Evolutionary conservation across 2,113 vertebrate genomes (phyloP).

Genomic region (Accipiter cooperii): DNA sequence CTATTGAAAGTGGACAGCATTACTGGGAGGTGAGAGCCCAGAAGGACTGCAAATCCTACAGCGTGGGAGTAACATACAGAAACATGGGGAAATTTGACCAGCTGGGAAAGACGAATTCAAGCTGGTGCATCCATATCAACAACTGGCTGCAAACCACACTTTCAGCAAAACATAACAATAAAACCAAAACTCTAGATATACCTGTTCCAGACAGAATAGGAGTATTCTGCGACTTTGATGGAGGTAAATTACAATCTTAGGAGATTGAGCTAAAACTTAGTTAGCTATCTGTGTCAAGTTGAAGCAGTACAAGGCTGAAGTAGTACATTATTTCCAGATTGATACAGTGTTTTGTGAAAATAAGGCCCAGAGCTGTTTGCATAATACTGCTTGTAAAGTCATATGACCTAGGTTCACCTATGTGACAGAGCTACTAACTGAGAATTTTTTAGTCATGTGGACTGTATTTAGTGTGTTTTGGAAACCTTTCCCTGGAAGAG

Average conservation of each 20-base stretch:
- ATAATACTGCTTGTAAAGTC: neutral
- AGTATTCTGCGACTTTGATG: constrained; percentile 88
- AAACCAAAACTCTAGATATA: constrained; percentile 83
- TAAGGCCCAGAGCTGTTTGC: neutral
- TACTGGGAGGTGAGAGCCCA: constrained; percentile 92
- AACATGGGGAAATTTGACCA: constrained; percentile 91
- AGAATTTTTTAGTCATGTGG: neutral
- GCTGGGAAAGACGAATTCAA: constrained; percentile 84
- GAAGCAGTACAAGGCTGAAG: neutral
- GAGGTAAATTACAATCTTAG: constrained; percentile 71
- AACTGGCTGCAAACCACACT: constrained; percentile 91
- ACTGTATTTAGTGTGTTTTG: neutral
- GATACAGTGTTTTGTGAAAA: neutral
- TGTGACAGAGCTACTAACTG: neutral
- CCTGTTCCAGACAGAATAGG: constrained; percentile 84
- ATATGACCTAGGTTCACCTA: neutral
- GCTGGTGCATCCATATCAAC: constrained; percentile 91
- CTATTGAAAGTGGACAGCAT: constrained; percentile 81
- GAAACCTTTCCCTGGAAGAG: neutral
- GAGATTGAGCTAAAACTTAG: neutral
- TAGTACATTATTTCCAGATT: neutral
- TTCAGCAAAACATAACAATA: constrained; percentile 92
- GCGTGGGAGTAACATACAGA: constrained; percentile 84
- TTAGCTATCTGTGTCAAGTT: neutral
- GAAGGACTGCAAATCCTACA: constrained; percentile 90